These are phyloP conservation scores for Drosophila meridionalis DNA, from an alignment of 2,888 invertebrate species.

Conservation along the genomic window DNA sequence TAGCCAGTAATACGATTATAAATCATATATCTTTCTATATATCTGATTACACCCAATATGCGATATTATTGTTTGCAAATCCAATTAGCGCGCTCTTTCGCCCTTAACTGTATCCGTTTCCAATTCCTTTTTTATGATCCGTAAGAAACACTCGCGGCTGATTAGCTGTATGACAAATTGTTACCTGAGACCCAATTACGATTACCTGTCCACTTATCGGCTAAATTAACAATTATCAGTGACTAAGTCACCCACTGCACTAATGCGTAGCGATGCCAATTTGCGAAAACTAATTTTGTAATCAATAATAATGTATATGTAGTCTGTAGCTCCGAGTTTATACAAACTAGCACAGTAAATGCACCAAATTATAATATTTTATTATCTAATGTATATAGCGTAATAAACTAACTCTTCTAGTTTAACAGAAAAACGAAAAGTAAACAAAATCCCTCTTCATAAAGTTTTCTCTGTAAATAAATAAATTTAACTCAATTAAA, in stretches of 20 bases:
- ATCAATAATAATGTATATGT: slow-evolving; percentile 6
- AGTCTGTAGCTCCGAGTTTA: neutral
- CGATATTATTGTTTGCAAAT: slow-evolving; percentile 19
- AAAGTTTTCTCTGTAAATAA: neutral
- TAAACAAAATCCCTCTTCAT: neutral
- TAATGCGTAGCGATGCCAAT: slow-evolving; percentile 8
- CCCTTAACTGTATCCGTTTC: slow-evolving; percentile 2
- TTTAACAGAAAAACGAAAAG: neutral
- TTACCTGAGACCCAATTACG: slow-evolving; percentile 22
- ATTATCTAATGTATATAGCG: neutral
- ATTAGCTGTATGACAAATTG: slow-evolving; percentile 24
- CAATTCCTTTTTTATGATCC: slow-evolving; percentile 6
- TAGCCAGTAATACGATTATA: neutral
- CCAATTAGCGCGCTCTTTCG: slow-evolving; percentile 19
- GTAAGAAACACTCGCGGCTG: slow-evolving; percentile 8
- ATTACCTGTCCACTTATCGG: slow-evolving; percentile 22
- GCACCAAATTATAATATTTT: neutral
- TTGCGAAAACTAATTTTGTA: slow-evolving; percentile 11
- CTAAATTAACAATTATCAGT: slow-evolving; percentile 23
- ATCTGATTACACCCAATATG: slow-evolving; percentile 4
- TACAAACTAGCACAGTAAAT: neutral
- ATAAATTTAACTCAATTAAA: neutral
- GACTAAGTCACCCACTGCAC: slow-evolving; percentile 18
- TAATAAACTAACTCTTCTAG: neutral
- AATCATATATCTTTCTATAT: neutral